phyloP scores from a whole-genome alignment of 1,140 invertebrate species.

The Zaprionus lachaisei region DNA sequence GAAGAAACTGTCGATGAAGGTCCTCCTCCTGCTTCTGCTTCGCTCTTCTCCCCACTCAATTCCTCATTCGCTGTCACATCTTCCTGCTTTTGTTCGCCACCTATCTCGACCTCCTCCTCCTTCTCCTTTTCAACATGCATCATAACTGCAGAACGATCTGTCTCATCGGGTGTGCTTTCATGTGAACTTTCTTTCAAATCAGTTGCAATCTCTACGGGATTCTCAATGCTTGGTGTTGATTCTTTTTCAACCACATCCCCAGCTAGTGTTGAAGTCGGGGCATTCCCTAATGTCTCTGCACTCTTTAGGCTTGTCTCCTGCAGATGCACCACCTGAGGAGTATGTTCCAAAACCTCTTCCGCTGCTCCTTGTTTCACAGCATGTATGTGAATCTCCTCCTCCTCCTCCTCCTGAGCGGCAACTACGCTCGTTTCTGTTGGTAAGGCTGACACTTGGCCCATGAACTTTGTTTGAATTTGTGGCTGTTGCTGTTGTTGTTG shows the following conservation, averaged over 20 bases:
- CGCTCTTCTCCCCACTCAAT: background rate
- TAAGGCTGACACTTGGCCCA: slow-evolving; percentile 7
- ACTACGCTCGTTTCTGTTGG: background rate
- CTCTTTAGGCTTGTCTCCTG: background rate
- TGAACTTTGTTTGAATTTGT: slow-evolving; percentile 20
- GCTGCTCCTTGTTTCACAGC: background rate
- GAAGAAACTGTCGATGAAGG: slow-evolving; percentile 11
- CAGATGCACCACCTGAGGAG: background rate
- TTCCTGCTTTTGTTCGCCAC: background rate
- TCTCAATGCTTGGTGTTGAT: background rate
- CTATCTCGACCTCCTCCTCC: background rate
- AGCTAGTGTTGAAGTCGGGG: background rate
- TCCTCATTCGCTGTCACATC: background rate
- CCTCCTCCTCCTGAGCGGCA: background rate
- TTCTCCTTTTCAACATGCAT: slow-evolving; percentile 3
- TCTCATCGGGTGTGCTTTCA: slow-evolving; percentile 47
- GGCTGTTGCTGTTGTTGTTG: background rate
- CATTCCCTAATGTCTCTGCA: background rate
- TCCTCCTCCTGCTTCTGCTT: background rate
- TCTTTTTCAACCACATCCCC: background rate
- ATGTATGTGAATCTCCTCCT: background rate
- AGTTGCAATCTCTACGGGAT: background rate
- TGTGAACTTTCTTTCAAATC: slow-evolving; percentile 1
- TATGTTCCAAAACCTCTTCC: background rate
- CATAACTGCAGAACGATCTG: slow-evolving; percentile 39